Percentiles rank a stretch among this genome's conserved stretches.
These are phyloP conservation scores for Cybosia mesomella DNA, from an alignment of 2,888 invertebrate species.

Conservation along the genomic window DNA sequence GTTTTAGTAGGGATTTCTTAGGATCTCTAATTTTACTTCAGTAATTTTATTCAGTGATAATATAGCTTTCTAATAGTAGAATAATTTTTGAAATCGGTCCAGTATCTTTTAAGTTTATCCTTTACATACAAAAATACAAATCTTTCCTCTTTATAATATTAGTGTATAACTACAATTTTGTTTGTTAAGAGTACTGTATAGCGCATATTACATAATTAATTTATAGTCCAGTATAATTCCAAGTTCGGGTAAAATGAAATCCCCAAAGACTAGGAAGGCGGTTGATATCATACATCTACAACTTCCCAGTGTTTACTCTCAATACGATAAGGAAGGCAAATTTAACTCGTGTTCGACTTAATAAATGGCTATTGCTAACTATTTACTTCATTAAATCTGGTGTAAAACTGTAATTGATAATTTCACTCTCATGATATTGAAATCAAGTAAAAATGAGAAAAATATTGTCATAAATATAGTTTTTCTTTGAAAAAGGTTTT, in stretches of 20 bases:
- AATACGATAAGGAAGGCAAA: neutral
- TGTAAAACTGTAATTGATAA: neutral
- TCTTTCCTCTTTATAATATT: too few relatives aligned
- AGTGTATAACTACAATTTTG: neutral
- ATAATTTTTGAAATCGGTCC: too few relatives aligned
- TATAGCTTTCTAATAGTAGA: too few relatives aligned
- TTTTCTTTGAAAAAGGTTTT: neutral
- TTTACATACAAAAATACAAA: too few relatives aligned
- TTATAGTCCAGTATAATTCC: slow-evolving; percentile 8
- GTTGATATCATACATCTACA: slow-evolving; percentile 12
- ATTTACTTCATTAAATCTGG: neutral
- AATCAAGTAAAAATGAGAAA: neutral
- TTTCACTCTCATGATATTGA: neutral
- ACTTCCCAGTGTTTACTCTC: neutral
- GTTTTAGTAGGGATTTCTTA: too few relatives aligned
- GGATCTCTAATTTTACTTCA: too few relatives aligned
- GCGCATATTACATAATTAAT: slow-evolving; percentile 5
- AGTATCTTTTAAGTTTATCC: too few relatives aligned
- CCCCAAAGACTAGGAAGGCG: neutral
- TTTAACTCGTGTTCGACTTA: neutral
- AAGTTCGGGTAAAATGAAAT: slow-evolving; percentile 11
- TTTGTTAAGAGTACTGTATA: neutral
- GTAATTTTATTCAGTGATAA: too few relatives aligned
- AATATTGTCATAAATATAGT: neutral
- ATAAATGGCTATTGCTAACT: neutral